Evolutionary conservation across 1,140 invertebrate genomes (phyloP), one percentile per base, ranked within the genome.

Genomic region (Nasonia vitripennis): DNA sequence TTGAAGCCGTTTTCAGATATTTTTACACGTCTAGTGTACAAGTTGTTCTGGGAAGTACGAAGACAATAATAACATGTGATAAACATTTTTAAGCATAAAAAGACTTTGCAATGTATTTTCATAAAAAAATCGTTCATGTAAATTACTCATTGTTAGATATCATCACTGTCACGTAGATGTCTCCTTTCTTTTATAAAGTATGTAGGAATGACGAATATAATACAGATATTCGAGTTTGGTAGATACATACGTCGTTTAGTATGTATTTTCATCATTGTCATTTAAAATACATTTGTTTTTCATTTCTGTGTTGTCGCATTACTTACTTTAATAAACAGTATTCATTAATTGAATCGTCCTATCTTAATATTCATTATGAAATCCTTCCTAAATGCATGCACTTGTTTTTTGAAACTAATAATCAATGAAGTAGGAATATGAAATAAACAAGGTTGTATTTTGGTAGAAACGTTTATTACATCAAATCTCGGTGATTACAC

Each of bases 401-500:
- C 1, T 67, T 17, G 20, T 67, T 67, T 67, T 17, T 67, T 37
- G 3, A 37, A 67, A 17, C 12, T 67, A 67, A n/a, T 14, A 71
- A 71, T 31, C 9, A 71, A 4, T 6, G 31, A 71, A 67, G 31
- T 2, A 78, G 11, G 31, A 34, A 20, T 31, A 34, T 20, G 55
- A 51, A 74, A 74, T 37, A 74, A 45, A 20, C 2, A 45, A 78
- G 14, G 17, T 67, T 14, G 37, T 45, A 20, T 78, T 68, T 84
- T 78, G n/a, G 31, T 84, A 79, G 27, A 84, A 78, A 79, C 41
- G 41, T 84, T 84, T 84, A 84, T 71, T 84, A 79, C 62, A 84
- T 73, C 3, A 17, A 84, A 73, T 78, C 45, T 84, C 17, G 55
- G 27, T 71, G 67, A 14, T 77, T 78, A 84, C 31, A 84, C 41